These are phyloP conservation scores for Tenthredo scrophulariae DNA, from an alignment of 2,888 invertebrate species.

Conservation along the genomic window DNA sequence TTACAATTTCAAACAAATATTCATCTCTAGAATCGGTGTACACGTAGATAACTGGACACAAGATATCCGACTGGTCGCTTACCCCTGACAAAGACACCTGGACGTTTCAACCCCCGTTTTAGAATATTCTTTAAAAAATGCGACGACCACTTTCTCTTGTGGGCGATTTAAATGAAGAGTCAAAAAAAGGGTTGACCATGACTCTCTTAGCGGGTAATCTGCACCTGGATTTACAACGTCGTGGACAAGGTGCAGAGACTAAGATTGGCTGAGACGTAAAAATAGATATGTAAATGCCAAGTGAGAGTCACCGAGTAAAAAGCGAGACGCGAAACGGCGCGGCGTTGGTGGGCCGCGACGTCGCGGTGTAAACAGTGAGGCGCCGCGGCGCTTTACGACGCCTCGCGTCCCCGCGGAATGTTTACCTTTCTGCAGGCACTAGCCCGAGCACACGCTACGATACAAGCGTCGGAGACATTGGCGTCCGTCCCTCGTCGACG, in stretches of 20 bases:
- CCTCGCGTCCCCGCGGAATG: constrained; percentile 68
- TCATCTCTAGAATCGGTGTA: not conserved
- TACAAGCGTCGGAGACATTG: constrained; percentile 36
- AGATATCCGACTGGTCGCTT: not conserved
- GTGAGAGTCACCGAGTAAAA: constrained; percentile 42
- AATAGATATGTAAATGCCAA: constrained; percentile 36
- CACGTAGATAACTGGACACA: not conserved
- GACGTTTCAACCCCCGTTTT: not conserved
- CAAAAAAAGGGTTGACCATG: not conserved
- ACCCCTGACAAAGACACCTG: not conserved
- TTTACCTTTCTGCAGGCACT: constrained; percentile 67
- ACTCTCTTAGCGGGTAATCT: not conserved
- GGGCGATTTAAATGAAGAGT: too few species aligned
- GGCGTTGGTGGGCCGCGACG: constrained; percentile 69
- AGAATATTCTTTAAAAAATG: too few species aligned
- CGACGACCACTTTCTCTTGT: too few species aligned
- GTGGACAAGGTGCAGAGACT: not conserved
- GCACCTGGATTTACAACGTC: not conserved
- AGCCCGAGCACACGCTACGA: constrained; percentile 23
- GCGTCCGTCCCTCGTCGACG: constrained; percentile 45
- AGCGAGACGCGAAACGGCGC: constrained; percentile 55
- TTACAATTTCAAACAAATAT: constrained; percentile 10
- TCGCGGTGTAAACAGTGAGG: constrained; percentile 80
- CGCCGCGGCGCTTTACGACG: constrained; percentile 80
- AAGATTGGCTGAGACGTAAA: constrained; percentile 35